These are phyloP conservation scores for Bos taurus DNA, from an alignment of 2,113 vertebrate genomes.

Conservation along the genomic window DNA sequence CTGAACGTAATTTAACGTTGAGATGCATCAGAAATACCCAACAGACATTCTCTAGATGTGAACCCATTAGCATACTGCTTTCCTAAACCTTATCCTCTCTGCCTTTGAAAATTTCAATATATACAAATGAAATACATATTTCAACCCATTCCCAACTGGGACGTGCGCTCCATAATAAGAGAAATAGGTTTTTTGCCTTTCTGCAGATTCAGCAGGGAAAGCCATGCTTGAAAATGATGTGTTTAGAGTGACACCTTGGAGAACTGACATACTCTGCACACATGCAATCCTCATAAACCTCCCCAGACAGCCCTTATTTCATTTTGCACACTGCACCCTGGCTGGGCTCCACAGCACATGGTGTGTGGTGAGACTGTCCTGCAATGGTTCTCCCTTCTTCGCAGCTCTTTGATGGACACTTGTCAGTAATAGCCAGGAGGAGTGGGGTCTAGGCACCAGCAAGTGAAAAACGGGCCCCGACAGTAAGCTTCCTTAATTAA, in stretches of 20 bases:
- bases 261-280: slow-evolving; percentile 53
- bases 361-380: neutral
- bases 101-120: slow-evolving; percentile 27
- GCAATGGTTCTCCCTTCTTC: neutral
- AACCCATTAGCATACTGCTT: slow-evolving; percentile 14
- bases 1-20: neutral
- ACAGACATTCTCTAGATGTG: neutral
- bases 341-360: slow-evolving; percentile 38
- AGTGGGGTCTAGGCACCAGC: neutral
- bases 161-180: slow-evolving; percentile 2
- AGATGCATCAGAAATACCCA: neutral
- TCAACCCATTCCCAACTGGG: neutral
- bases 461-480: neutral
- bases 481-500: neutral
- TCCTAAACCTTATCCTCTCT: neutral
- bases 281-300: slow-evolving; percentile 50
- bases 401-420: slow-evolving; percentile 18
- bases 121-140: slow-evolving; percentile 53
- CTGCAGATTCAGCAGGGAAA: slow-evolving; percentile 26
- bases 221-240: neutral
- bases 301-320: slow-evolving; percentile 65
- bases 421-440: slow-evolving; percentile 37
- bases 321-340: slow-evolving; percentile 59
- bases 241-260: slow-evolving; percentile 60
- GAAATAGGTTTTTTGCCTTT: slow-evolving; percentile 1